Evolutionary conservation across 1,140 invertebrate genomes (phyloP).

Genomic region (Hycleus cichorii): DNA sequence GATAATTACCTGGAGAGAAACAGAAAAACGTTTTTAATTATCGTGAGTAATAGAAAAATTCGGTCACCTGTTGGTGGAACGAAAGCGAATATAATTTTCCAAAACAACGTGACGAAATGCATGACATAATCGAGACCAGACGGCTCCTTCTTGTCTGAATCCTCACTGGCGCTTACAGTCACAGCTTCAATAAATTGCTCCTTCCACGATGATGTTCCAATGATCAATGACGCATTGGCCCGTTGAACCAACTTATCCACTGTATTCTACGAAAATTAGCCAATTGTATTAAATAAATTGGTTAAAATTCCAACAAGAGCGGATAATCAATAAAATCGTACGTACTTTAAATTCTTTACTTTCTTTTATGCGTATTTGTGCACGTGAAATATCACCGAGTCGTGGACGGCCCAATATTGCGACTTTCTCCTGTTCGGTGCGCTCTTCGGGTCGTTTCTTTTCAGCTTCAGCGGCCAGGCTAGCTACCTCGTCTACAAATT

Average conservation of each 20-base stretch:
- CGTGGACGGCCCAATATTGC: constrained; percentile 85
- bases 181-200: constrained; percentile 97
- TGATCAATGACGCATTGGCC: constrained; percentile 86
- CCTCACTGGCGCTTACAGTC: constrained; percentile 78
- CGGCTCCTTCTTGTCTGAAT: constrained; percentile 60
- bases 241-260: constrained; percentile 96
- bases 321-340: not conserved
- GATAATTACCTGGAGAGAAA: no score
- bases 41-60: not conserved
- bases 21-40: no score
- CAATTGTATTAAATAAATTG: not conserved
- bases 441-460: constrained; percentile 52
- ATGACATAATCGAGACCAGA: constrained; percentile 89
- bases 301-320: no score
- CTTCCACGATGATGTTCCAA: constrained; percentile 96
- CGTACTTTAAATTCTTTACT: constrained; percentile 96
- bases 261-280: constrained; percentile 63
- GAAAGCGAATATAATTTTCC: constrained; percentile 96
- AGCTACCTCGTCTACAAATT: constrained; percentile 49
- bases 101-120: constrained; percentile 93
- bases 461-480: constrained; percentile 52
- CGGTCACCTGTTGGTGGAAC: constrained; percentile 91
- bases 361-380: constrained; percentile 88
- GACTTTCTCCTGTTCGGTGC: constrained; percentile 76
- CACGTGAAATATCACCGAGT: constrained; percentile 74